Evolutionary conservation across 2,888 invertebrate species (phyloP), one percentile per base, ranked within the genome.

Genomic region (Argyresthia goedartella): DNA sequence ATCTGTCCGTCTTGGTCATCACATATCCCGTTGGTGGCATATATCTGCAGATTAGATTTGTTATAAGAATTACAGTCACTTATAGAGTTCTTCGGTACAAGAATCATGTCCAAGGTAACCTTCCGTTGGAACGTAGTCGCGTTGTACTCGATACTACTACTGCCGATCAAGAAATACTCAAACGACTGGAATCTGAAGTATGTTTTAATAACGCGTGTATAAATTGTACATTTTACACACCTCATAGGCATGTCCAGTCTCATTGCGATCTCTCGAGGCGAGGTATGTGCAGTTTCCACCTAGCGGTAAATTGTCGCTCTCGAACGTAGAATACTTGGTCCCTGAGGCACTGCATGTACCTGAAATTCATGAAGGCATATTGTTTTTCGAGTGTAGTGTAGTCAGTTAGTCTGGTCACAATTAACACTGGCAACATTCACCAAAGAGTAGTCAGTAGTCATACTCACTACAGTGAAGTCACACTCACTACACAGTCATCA

Each of bases 251-350:
- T 25, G 25, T 70, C 88, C 88, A 0, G 88, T 84, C 0, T 85
- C 67, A 44, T 86, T 82, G 49, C 87, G 77, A 71, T 93, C 91
- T 36, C 92, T 79, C 0, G 95, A 91, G 51, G 95, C 89, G 34
- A 95, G 85, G 69, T 95, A 96, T 0, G 94, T 94, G 71, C 97
- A 97, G 71, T 94, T 94, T 6, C 94, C 95, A 58, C 92, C 91
- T 72, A 94, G 93, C 0, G 93, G 93, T 60, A 93, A 91, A 62
- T 93, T 92, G 56, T 89, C 91, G 16, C 92, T 91, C 69, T 97
- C 96, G 67, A 95, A 97, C 34, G 93, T 94, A 54, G 91, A 88
- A 73, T 94, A 95, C 65, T 95, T 93, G 0, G 95, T 91, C 8
- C 84, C 81, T 50, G 93, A 91, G 25, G 13, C 9, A n/a, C 4